Evolutionary conservation across 2,113 vertebrate genomes (phyloP), one percentile per base, ranked within the genome.

Genomic region (Irena cyanogastra): DNA sequence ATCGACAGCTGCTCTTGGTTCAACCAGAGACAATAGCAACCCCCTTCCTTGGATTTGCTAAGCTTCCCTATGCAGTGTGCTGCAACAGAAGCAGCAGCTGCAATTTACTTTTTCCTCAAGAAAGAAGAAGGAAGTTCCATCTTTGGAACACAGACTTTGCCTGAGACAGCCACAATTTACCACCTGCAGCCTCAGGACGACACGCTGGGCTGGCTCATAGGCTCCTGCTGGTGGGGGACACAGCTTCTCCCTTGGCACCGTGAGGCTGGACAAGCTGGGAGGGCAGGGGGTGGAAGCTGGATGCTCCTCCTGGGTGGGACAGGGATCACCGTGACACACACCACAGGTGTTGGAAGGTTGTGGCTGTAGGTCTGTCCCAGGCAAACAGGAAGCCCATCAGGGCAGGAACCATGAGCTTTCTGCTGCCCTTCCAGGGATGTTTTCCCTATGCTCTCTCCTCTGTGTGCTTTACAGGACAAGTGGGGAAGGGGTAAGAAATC

Each of bases 351-450:
- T 14, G 28, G 26, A 31, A 31, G 13, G 22, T 5, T 37, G 52
- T 1, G 4, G 0, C 26, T 26, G 7, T 3, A 6, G 30, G 8
- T 75, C 27, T 52, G 57, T 18, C 30, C 27, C 27, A 24, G 49
- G 44, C 1, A 6, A 57, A 7, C 7, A 57, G 72, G 45, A 44
- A 83, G 5, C 13, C 42, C 20, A 2, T 7, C 21, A 65, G n/a
- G 14, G 20, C 22, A 30, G 74, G 64, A 69, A 33, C 26, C 33
- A 5, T 0, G 5, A 70, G 33, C 6, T 35, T 11, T 6, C 33
- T 39, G 65, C 47, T 39, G 28, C 0, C 0, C 39, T 56, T 35
- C 54, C 65, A 60, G 87, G 18, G 28, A 68, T 0, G 0, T 24
- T 45, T 87, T 13, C 35, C n/a, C 11, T 5, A 5, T 41, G 57